Evolutionary conservation across 2,113 vertebrate genomes (phyloP), one percentile per base, ranked within the genome.

Genomic region (Nycticorax nycticorax): DNA sequence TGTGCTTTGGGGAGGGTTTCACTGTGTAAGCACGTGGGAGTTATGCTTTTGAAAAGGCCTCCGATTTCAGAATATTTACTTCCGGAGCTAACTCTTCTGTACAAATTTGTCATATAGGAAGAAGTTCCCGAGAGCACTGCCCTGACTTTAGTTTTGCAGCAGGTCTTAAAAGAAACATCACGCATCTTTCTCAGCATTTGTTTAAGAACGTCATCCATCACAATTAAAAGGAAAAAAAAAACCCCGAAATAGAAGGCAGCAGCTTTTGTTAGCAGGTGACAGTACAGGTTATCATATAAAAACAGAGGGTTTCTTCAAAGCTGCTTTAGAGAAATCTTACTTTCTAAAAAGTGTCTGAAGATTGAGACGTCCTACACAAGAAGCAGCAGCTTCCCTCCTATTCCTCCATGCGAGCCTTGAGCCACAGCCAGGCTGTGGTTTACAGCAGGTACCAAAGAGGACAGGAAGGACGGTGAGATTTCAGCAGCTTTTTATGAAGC

Each of bases 1-100:
- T 96, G 52, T 83, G 63, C 79, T 97, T 92, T 91, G 92, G 89
- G 94, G 96, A 85, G 72, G 47, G 86, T 84, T 97, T 89, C 6
- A 13, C 16, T 80, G 68, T 48, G 3, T 77, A 39, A 69, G 10
- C 12, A 10, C 14, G 8, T 39, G 0, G 3, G 22, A 20, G 41
- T 63, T 52, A 50, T 1, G 4, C 41, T 89, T 90, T 32, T 53
- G 19, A 64, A 79, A 91, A 68, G 27, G 35, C 37, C 20, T 50
- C 35, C 6, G 12, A 57, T 84, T 82, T 64, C 14, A 62, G 12
- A 68, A 2, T 50, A 10, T 72, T 55, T 72, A n/a, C n/a, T 57
- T 79, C 78, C 33, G 32, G 45, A 81, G 35, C 33, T 1, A 43
- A 23, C 20, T 45, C 14, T 53, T 62, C 20, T 56, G 3, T 30